Evolutionary conservation across 1,140 invertebrate genomes (phyloP), one percentile per base, ranked within the genome.

Genomic region (Sitobion miscanthi): DNA sequence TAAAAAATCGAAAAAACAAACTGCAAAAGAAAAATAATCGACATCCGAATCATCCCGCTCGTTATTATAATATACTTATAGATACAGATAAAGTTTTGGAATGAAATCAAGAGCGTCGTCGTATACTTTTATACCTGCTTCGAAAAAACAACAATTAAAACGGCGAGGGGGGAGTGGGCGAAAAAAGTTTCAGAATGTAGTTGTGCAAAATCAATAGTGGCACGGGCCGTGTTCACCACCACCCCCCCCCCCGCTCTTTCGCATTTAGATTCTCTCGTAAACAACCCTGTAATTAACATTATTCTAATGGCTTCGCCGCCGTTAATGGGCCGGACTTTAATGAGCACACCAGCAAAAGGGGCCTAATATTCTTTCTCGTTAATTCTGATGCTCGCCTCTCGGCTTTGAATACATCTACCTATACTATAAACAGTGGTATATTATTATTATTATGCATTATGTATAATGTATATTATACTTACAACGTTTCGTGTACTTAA

Each of bases 281-380:
- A 90, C 88, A 45, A 90, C 35, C 20, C 88, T 35, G 88, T 90
- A 90, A 90, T 90, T 90, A 90, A 62, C 54, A 38, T 90, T 90
- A 90, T 62, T 62, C 88, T 62, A 62, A 90, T 62, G 38, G 87
- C n/a, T 21, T n/a, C 20, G 38, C 83, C 45, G 11, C 52, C 54
- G 54, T 62, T 90, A 90, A 90, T 62, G 88, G 88, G 35, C 35
- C 11, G 88, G 52, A 30, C 52, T 90, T 42, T 90, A 90, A 90
- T 90, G 88, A 90, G 88, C 88, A 38, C 35, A 38, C 35, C 88
- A 57, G 49, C 49, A 62, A 38, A 62, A 90, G 23, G 38, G 52
- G 54, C 35, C 20, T 62, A 90, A 62, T 90, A 90, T 45, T 62
- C 38, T 90, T 90, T 90, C 54, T 90, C 38, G 35, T 57, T 45